Evolutionary conservation across 2,797 vertebrate genomes (phyloP), one percentile per base, ranked within the genome.

Genomic region (Caiman crocodilus): DNA sequence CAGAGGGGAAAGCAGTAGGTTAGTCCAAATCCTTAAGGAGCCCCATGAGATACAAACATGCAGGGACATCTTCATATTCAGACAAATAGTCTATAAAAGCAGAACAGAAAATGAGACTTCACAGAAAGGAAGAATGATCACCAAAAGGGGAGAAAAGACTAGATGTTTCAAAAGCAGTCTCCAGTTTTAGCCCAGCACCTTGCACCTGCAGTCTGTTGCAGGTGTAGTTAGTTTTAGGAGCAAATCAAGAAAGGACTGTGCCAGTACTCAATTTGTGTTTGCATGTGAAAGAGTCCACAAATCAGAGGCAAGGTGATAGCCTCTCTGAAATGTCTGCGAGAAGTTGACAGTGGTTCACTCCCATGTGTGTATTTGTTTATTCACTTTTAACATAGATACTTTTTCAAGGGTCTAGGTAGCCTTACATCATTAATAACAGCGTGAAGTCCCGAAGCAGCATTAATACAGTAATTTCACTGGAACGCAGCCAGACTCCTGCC

Each of bases 101-200:
- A 77, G n/a, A 88, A 92, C 21, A 20, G 78, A 84, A 91, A 87
- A 42, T 73, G 91, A 80, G 92, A 90, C 82, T 76, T 67, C 10
- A 28, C 3, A 59, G 23, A 78, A 75, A 59, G 26, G 76, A 75
- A 59, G n/a, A 85, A 88, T 90, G 90, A 26, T 1, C 0, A 23
- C 60, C 67, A 10, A n/a, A 71, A 76, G 25, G 59, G 86, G 56
- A 85, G 71, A 82, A 79, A 76, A 25, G 71, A 42, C 14, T 69
- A 50, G 15, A 25, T 82, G 61, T 59, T 67, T n/a, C 42, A 91
- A 90, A 55, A 1, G 1, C 50, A 56, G 67, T 79, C 88, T 91
- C 60, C 42, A 32, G 63, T 74, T 55, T 25, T 50, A 10, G 42
- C 42, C 42, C 9, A 50, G 42, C 42, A 50, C 42, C 42, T 50